phyloP scores from a whole-genome alignment of 2,113 vertebrate genomes.

The Elanoides forficatus region DNA sequence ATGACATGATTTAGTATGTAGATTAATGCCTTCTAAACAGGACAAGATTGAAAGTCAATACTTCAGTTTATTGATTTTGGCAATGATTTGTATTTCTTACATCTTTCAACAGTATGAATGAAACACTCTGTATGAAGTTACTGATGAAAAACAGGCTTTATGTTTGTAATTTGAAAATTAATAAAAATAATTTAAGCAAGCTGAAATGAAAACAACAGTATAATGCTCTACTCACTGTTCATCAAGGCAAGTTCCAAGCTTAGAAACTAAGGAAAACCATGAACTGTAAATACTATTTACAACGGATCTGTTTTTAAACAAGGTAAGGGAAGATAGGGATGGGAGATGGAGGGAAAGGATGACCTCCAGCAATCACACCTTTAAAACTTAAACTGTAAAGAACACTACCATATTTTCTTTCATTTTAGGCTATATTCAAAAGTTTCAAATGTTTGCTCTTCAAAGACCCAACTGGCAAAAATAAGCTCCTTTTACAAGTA shows the following conservation, averaged over 20 bases:
- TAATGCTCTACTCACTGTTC: neutral
- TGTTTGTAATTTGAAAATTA: conserved; percentile 35
- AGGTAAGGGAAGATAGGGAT: neutral
- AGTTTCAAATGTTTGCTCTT: conserved; percentile 30
- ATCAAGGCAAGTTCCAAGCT: neutral
- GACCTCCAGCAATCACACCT: neutral
- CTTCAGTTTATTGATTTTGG: conserved; percentile 52
- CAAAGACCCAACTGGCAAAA: conserved; percentile 38
- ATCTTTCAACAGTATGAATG: conserved; percentile 39
- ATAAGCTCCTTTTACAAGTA: conserved; percentile 44
- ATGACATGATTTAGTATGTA: conserved; percentile 27
- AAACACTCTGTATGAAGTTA: conserved; percentile 1
- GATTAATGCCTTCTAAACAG: conserved; percentile 52
- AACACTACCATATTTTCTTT: neutral
- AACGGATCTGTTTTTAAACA: neutral
- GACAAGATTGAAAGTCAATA: conserved; percentile 53
- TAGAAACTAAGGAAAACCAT: neutral
- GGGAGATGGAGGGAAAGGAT: too few relatives aligned
- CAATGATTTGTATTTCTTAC: conserved; percentile 40
- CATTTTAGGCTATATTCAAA: conserved; percentile 20
- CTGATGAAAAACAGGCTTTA: conserved; percentile 47
- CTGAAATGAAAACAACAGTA: neutral
- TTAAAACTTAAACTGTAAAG: neutral
- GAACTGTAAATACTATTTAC: neutral
- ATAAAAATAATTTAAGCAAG: conserved; percentile 35